phyloP scores from a whole-genome alignment of 2,888 invertebrate species.

The Sialis lutaria region DNA sequence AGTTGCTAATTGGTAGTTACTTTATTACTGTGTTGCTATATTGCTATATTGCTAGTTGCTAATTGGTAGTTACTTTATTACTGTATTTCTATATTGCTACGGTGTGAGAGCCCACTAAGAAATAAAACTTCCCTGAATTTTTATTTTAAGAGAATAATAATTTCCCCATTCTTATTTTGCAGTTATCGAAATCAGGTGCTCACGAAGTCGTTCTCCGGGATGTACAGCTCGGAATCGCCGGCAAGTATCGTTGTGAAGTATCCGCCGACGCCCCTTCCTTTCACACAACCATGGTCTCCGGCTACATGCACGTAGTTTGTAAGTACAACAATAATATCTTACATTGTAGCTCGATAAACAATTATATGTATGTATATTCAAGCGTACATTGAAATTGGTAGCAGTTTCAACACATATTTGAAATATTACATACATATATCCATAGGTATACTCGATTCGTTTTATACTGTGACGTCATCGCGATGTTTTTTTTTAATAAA shows the following conservation, averaged over 20 bases:
- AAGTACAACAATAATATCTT: constrained; percentile 24
- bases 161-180: no score
- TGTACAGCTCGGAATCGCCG: constrained; percentile 49
- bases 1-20: no score
- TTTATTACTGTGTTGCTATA: no score
- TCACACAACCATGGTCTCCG: constrained; percentile 45
- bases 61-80: no score
- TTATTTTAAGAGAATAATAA: no score
- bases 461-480: not conserved
- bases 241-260: constrained; percentile 57
- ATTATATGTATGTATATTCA: not conserved
- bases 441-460: not conserved
- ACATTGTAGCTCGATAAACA: not conserved
- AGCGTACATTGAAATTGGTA: not conserved
- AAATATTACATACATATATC: not conserved
- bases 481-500: no score
- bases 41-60: no score
- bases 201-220: constrained; percentile 49
- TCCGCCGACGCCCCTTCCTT: constrained; percentile 57
- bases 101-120: no score
- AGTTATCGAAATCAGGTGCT: constrained; percentile 45
- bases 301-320: constrained; percentile 58
- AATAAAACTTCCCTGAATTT: no score
- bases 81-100: no score
- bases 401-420: no score